Evolutionary conservation across 2,797 vertebrate species (phyloP), one percentile per base, ranked within the genome.

Genomic region (Amblyraja radiata): DNA sequence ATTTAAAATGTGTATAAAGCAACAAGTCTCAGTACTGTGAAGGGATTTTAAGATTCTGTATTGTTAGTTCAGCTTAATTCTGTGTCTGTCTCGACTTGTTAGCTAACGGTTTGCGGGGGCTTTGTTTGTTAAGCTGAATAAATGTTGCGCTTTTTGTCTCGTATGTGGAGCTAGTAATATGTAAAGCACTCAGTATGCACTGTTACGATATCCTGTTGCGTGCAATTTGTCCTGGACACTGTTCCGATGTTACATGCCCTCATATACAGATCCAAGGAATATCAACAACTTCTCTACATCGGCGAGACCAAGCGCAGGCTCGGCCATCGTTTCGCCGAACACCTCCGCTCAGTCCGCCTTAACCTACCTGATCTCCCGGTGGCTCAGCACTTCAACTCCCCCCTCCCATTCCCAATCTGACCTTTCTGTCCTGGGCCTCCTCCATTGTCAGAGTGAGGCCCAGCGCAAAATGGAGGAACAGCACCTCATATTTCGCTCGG

Each of bases 1-100:
- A 92, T 92, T 92, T 92, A 76, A 92, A 76, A 92, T 76, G 58
- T 92, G 90, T 71, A 92, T 6, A 46, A 92, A 74, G 39, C 10
- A 92, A 32, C 32, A 36, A 0, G 68, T 88, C 84, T 28, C 68
- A 32, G 61, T 88, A 88, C 71, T 92, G 90, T 92, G 71, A 92
- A 46, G 36, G 76, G 39, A 18, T 71, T 74, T 54, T 74, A 76
- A 76, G 18, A 68, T 32, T n/a, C 32, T 90, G 28, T 90, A 18
- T 36, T 90, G 86, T 63, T 65, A 63, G 63, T 2, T 65, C 36
- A 91, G 68, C 23, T 92, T 92, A 76, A 46, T 74, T 61, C 46
- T 46, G 46, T 91, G 65, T 90, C 11, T 46, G 90, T 25, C 6
- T 71, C 25, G 71, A 18, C 32, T 21, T 58, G 46, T 76, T 74